Conservation (phyloP, 30 jellyfish, hydroid and myxozoan species). For the Sanderia malayensis region DNA sequence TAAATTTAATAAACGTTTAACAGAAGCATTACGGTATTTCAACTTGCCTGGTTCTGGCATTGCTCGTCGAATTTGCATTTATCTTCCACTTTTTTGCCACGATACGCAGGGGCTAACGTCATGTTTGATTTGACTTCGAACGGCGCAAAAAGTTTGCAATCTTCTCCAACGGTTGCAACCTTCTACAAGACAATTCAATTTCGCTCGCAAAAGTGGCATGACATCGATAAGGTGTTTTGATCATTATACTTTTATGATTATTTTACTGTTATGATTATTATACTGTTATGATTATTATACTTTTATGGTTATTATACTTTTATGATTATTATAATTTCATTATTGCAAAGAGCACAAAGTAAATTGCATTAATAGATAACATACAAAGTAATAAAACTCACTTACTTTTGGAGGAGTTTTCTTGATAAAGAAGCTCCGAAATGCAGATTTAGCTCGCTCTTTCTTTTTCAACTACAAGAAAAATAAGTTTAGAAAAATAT, state of each 20-base stretch:
- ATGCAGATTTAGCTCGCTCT: slow-evolving; percentile 63
- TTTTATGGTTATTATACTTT: no score
- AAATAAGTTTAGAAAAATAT: neutral
- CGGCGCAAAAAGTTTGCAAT: slow-evolving; percentile 50
- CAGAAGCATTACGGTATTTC: no score
- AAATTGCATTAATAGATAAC: no score
- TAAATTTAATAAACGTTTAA: no score
- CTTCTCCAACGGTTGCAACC: slow-evolving; percentile 16
- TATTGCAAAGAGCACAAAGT: no score
- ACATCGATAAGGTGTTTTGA: no score
- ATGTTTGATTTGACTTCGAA: slow-evolving; percentile 75
- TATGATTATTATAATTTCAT: no score
- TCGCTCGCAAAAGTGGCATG: no score
- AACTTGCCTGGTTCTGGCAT: slow-evolving; percentile 12
- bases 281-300: no score
- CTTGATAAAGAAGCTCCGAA: slow-evolving; percentile 74
- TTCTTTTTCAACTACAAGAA: slow-evolving; percentile 60
- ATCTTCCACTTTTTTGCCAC: slow-evolving; percentile 28
- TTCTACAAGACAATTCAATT: neutral
- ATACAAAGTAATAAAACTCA: no score
- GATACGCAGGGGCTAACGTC: slow-evolving; percentile 67
- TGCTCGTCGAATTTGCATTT: slow-evolving; percentile 11
- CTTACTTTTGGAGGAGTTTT: slow-evolving; percentile 49
- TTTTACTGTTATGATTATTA: no score
- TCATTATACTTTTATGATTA: no score